Evolutionary conservation across 2,888 invertebrate species (phyloP).

Genomic region (Leucozona laternaria): DNA sequence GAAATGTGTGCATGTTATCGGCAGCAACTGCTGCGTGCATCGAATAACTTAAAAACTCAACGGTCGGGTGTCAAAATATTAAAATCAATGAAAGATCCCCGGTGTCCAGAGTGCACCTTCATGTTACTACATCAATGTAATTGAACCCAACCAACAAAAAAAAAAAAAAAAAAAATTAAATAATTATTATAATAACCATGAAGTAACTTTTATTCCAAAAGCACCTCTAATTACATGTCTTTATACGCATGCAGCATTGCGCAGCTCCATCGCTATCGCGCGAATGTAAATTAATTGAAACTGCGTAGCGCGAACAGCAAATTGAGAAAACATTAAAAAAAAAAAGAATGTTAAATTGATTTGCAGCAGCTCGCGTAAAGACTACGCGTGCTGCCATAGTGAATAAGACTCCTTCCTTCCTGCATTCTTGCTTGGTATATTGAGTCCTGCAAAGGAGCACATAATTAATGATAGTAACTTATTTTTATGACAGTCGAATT

Average conservation of each 20-base stretch:
- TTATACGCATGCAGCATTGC: slow-evolving; percentile 24
- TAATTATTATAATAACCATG: slow-evolving; percentile 29
- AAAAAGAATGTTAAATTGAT: slow-evolving; percentile 55
- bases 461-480: slow-evolving; percentile 68
- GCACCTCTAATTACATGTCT: slow-evolving; percentile 54
- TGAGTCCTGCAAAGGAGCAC: slow-evolving; percentile 48
- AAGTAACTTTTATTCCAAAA: slow-evolving; percentile 28
- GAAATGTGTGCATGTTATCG: not conserved
- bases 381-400: slow-evolving; percentile 21
- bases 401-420: slow-evolving; percentile 10
- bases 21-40: slow-evolving; percentile 15
- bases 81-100: slow-evolving; percentile 32
- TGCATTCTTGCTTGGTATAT: not conserved
- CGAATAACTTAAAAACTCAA: slow-evolving; percentile 55
- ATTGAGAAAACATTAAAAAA: not conserved
- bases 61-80: slow-evolving; percentile 70
- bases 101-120: not conserved
- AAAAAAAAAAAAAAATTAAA: not conserved
- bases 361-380: slow-evolving; percentile 43
- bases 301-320: slow-evolving; percentile 39
- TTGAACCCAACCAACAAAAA: slow-evolving; percentile 40
- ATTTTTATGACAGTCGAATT: slow-evolving; percentile 71
- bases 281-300: slow-evolving; percentile 71
- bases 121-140: slow-evolving; percentile 23
- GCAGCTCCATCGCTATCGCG: slow-evolving; percentile 16